Conservation (phyloP, 2,888 invertebrate genomes). For the Alloscopus bannaensis region DNA sequence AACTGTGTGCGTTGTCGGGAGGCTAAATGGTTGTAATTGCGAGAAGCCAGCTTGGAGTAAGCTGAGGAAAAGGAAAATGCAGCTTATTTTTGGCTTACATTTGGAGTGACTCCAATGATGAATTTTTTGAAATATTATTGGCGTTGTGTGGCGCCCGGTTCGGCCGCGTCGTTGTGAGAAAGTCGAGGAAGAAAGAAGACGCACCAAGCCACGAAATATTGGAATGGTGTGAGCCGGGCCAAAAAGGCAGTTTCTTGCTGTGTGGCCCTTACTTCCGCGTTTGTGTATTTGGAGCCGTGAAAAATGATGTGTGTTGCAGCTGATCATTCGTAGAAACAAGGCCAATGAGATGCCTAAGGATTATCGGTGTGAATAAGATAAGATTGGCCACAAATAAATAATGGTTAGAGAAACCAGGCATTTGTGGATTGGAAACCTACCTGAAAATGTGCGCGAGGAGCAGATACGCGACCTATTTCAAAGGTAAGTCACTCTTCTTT, state of each 20-base stretch:
- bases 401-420: conserved; percentile 93
- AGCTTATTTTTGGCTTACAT: conserved; percentile 46
- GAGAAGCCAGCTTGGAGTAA: conserved; percentile 4
- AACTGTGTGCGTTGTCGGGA: conserved; percentile 37
- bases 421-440: conserved; percentile 99
- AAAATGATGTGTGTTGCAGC: conserved; percentile 47
- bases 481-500: conserved; percentile 83
- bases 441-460: conserved; percentile 99
- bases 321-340: conserved; percentile 45
- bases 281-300: conserved; percentile 38
- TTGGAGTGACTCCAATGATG: conserved; percentile 57
- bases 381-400: conserved; percentile 79
- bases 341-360: conserved; percentile 63
- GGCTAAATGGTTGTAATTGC: conserved; percentile 20
- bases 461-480: conserved; percentile 98
- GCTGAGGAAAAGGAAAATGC: too few species aligned
- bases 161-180: too few species aligned
- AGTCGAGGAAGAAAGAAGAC: too few species aligned
- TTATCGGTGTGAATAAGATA: conserved; percentile 60
- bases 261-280: conserved; percentile 45
- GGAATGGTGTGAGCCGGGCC: conserved; percentile 50
- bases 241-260: conserved; percentile 8
- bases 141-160: conserved; percentile 37
- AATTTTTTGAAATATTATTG: conserved; percentile 50
- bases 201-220: conserved; percentile 11